Conservation (phyloP, 1,140 invertebrate species). For the Megalopta genalis region DNA sequence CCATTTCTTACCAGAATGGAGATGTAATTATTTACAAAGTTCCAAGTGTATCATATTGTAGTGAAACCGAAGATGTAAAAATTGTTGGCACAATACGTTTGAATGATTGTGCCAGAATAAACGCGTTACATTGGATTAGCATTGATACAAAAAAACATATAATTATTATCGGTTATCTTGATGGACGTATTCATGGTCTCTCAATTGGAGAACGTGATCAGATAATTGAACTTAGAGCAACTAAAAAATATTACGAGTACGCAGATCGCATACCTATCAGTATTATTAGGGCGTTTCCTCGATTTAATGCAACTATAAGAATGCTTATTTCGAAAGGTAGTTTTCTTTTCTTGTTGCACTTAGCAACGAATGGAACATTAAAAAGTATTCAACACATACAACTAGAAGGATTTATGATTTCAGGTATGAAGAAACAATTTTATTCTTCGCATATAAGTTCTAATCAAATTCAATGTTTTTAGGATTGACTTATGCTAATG, state of each 20-base stretch:
- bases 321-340: slow-evolving; percentile 64
- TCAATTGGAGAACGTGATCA: slow-evolving; percentile 46
- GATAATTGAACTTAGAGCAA: slow-evolving; percentile 34
- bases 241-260: slow-evolving; percentile 57
- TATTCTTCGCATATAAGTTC: background rate
- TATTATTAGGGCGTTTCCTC: slow-evolving; percentile 56
- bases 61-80: slow-evolving; percentile 36
- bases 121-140: slow-evolving; percentile 66
- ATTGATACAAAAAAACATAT: slow-evolving; percentile 52
- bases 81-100: slow-evolving; percentile 59
- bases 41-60: slow-evolving; percentile 52
- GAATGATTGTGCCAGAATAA: slow-evolving; percentile 59
- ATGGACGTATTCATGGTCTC: slow-evolving; percentile 68
- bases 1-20: slow-evolving; percentile 67
- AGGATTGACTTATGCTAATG: slow-evolving; percentile 60
- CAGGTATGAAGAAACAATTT: slow-evolving; percentile 57
- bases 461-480: slow-evolving; percentile 27
- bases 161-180: slow-evolving; percentile 70
- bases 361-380: slow-evolving; percentile 50
- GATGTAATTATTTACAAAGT: slow-evolving; percentile 74
- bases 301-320: slow-evolving; percentile 42
- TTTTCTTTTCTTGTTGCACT: slow-evolving; percentile 58
- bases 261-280: slow-evolving; percentile 66
- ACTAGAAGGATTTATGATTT: slow-evolving; percentile 64
- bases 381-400: slow-evolving; percentile 44